Conservation (phyloP, 2,888 invertebrate species). For the Diabrotica balteata region DNA sequence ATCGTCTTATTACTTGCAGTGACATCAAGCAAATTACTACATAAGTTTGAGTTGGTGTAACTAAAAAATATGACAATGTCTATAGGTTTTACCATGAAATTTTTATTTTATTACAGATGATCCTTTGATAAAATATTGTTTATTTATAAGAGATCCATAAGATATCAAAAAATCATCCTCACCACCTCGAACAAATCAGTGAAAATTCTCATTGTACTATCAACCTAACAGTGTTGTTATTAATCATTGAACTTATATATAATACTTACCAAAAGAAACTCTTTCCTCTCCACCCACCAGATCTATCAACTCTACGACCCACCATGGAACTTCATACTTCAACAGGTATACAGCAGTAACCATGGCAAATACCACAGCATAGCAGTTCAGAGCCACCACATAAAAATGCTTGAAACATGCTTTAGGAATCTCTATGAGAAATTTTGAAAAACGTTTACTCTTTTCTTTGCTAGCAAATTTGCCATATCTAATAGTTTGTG, state of each 20-base stretch:
- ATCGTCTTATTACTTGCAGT: conserved; percentile 75
- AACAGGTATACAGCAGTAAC: conserved; percentile 63
- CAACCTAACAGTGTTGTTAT: too few relatives aligned
- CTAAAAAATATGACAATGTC: conserved; percentile 58
- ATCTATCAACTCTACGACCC: conserved; percentile 63
- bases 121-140: too few relatives aligned
- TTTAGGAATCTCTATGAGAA: conserved; percentile 75
- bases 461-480: conserved; percentile 69
- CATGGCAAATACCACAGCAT: conserved; percentile 62
- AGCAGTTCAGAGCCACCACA: conserved; percentile 69
- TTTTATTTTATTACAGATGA: neutral
- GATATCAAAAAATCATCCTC: too few relatives aligned
- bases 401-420: conserved; percentile 85
- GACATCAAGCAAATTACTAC: conserved; percentile 70
- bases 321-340: conserved; percentile 61
- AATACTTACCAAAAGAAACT: conserved; percentile 56
- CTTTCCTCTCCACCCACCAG: conserved; percentile 58
- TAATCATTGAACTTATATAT: neutral
- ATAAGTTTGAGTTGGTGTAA: conserved; percentile 66
- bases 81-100: conserved; percentile 6
- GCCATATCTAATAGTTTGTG: conserved; percentile 75
- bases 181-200: too few relatives aligned
- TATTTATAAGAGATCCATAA: too few relatives aligned
- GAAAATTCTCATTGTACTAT: too few relatives aligned
- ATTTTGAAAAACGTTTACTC: conserved; percentile 44